phyloP scores from a whole-genome alignment of 1,140 invertebrate genomes.

The Oncopeltus fasciatus region DNA sequence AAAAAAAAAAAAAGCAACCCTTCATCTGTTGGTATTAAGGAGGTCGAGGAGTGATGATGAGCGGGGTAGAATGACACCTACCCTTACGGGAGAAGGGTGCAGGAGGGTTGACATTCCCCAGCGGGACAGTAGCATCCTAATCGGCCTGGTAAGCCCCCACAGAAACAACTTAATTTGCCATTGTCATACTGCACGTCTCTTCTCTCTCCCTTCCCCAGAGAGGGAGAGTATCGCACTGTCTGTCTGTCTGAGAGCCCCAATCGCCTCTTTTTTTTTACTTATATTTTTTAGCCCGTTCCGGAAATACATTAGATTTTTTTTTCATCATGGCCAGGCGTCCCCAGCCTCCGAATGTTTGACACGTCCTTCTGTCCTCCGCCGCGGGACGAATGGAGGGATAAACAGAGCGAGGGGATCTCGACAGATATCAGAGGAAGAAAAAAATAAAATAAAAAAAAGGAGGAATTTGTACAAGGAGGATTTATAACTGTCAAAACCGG shows the following conservation, averaged over 20 bases:
- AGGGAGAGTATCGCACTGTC: too few relatives aligned
- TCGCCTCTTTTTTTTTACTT: neutral
- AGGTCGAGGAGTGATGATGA: too few relatives aligned
- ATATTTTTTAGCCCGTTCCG: neutral
- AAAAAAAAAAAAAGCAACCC: too few relatives aligned
- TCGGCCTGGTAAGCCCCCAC: neutral
- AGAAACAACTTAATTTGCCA: constrained; percentile 6
- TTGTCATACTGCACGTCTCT: neutral
- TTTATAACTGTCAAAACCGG: constrained; percentile 6
- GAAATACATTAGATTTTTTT: neutral
- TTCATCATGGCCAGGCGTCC: too few relatives aligned
- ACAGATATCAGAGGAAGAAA: too few relatives aligned
- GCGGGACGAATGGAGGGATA: neutral
- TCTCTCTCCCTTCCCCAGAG: neutral
- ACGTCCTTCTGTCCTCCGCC: neutral
- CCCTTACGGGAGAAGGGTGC: too few relatives aligned
- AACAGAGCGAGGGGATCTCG: neutral
- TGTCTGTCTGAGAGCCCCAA: neutral
- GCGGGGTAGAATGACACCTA: too few relatives aligned
- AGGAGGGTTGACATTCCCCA: too few relatives aligned
- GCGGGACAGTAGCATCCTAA: too few relatives aligned
- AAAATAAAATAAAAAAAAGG: too few relatives aligned
- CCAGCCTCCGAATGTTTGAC: neutral
- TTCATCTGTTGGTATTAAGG: too few relatives aligned
- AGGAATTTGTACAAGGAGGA: neutral